phyloP scores from a whole-genome alignment of 2,113 vertebrate genomes.

The Istiophorus platypterus region DNA sequence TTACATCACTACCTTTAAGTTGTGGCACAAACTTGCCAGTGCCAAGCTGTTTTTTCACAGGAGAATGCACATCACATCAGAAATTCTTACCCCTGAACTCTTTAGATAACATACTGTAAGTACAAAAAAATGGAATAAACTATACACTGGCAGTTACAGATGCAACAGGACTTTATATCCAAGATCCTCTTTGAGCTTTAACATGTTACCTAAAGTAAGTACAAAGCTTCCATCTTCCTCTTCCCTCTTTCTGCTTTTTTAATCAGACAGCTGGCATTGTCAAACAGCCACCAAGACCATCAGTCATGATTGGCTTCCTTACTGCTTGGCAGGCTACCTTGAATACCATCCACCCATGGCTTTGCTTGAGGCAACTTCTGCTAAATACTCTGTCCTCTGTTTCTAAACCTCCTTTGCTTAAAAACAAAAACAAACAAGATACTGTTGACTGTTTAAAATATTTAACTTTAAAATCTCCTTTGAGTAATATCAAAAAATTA shows the following conservation, averaged over 20 bases:
- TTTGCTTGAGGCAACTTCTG: conserved; percentile 23
- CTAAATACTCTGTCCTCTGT: background rate
- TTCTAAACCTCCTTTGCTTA: conserved; percentile 1
- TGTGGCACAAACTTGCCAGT: background rate
- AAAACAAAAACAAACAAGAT: conserved; percentile 11
- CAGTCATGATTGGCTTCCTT: conserved; percentile 13
- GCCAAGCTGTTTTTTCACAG: background rate
- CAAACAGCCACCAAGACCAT: background rate
- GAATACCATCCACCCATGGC: conserved; percentile 19
- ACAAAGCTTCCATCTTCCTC: too few species aligned
- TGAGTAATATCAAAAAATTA: background rate
- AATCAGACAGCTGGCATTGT: conserved; percentile 22
- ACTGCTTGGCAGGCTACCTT: background rate
- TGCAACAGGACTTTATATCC: background rate
- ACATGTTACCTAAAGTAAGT: too few species aligned
- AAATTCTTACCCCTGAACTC: background rate
- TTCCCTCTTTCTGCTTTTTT: conserved; percentile 10
- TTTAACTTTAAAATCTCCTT: background rate
- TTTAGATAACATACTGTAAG: background rate
- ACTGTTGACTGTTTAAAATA: background rate
- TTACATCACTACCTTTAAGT: background rate
- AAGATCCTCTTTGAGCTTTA: background rate
- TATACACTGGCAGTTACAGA: background rate
- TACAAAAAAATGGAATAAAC: background rate
- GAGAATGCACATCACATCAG: background rate